These are phyloP conservation scores for Drosophila melanosoma DNA, from an alignment of 2,888 invertebrate species.

Conservation along the genomic window DNA sequence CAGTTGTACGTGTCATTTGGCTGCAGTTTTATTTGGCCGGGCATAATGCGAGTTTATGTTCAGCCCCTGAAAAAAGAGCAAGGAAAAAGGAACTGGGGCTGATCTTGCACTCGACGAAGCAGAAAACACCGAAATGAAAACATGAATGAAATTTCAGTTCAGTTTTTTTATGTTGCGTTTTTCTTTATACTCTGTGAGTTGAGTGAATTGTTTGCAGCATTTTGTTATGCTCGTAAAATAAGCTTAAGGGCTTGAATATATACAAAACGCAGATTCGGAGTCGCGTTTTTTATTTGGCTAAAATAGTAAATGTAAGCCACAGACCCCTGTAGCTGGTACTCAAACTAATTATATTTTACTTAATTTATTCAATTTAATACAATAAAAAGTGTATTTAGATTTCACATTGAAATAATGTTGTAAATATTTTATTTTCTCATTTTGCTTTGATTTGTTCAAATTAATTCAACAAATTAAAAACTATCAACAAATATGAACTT, in stretches of 20 bases:
- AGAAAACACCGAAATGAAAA: constrained; percentile 59
- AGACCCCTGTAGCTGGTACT: neutral
- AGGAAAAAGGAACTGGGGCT: constrained; percentile 30
- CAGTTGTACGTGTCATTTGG: constrained; percentile 76
- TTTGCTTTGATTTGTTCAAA: neutral
- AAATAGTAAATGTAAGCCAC: neutral
- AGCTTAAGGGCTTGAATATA: neutral
- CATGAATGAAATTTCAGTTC: constrained; percentile 30
- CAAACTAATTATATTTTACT: neutral
- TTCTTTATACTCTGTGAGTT: constrained; percentile 17
- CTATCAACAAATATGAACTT: too few relatives aligned
- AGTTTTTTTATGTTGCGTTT: neutral
- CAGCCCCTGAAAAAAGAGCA: constrained; percentile 19
- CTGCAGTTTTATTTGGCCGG: constrained; percentile 73
- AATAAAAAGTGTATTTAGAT: fast-evolving
- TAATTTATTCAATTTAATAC: neutral
- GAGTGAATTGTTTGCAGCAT: neutral
- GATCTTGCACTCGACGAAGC: constrained; percentile 75
- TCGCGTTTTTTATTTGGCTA: neutral
- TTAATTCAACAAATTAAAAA: neutral
- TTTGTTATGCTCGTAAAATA: neutral
- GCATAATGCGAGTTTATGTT: constrained; percentile 75
- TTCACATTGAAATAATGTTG: neutral
- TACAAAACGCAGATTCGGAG: neutral
- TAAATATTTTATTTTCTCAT: neutral